These are phyloP conservation scores for Clarias magur DNA, from an alignment of 2,113 vertebrate species.

Conservation along the genomic window DNA sequence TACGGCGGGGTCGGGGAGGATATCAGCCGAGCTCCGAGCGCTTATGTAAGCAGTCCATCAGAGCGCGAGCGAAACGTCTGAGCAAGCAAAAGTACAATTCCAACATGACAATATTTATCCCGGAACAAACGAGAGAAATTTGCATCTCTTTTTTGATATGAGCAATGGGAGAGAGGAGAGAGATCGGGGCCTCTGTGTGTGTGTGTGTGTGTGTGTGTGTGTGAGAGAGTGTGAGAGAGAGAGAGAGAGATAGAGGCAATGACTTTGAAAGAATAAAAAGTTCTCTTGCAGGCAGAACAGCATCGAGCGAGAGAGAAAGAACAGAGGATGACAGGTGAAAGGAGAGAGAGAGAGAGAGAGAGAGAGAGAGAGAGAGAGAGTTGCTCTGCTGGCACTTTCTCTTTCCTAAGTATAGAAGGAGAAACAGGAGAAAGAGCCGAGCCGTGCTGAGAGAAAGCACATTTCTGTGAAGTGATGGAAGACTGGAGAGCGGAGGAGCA, in stretches of 20 bases:
- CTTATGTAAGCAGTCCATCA: slow-evolving; percentile 9
- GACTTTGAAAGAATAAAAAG: slow-evolving; percentile 12
- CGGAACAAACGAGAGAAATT: neutral
- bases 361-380: neutral
- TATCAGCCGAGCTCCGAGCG: neutral
- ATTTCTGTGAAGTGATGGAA: neutral
- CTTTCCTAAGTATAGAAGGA: neutral
- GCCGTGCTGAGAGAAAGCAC: neutral
- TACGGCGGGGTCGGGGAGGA: neutral
- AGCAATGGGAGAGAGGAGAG: neutral
- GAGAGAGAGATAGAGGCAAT: neutral
- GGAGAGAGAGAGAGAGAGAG: neutral
- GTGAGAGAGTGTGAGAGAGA: too few relatives aligned
- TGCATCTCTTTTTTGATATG: neutral
- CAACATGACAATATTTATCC: neutral
- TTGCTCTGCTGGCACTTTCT: slow-evolving; percentile 1
- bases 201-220: neutral
- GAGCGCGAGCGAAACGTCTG: neutral
- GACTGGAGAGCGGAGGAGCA: neutral
- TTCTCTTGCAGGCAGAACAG: neutral
- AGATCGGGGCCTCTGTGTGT: neutral
- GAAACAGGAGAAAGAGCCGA: neutral
- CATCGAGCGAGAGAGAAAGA: slow-evolving; percentile 4
- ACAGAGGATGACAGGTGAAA: neutral
- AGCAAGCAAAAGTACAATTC: slow-evolving; percentile 2